A percentile compares a stretch with the other conserved stretches of the same genome.
Conservation (phyloP, 23 tunicate species). For the Botrylloides violaceus region DNA sequence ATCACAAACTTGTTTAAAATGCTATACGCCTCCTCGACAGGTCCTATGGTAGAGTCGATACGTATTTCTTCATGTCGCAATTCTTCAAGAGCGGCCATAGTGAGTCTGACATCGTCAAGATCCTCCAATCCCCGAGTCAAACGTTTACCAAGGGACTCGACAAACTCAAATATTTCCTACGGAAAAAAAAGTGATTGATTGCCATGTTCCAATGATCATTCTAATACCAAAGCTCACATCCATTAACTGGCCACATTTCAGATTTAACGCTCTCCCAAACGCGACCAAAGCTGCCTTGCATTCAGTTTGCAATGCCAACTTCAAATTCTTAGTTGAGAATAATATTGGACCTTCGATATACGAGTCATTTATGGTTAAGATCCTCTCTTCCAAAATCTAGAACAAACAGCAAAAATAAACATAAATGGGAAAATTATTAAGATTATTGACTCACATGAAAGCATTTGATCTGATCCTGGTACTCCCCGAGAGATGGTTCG, state of each 20-base stretch:
- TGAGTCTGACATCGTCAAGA: constrained; percentile 77
- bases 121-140: constrained; percentile 69
- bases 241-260: constrained; percentile 46
- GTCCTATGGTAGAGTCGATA: constrained; percentile 74
- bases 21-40: constrained; percentile 80
- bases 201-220: background rate
- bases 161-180: constrained; percentile 77
- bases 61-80: constrained; percentile 69
- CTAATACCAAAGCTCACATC: constrained; percentile 32
- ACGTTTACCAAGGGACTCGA: constrained; percentile 62
- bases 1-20: constrained; percentile 58
- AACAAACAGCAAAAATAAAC: background rate
- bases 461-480: constrained; percentile 60
- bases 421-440: background rate
- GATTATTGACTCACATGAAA: constrained; percentile 35
- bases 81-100: constrained; percentile 86
- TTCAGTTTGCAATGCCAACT: constrained; percentile 72
- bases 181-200: background rate
- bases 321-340: constrained; percentile 73
- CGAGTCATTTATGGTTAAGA: constrained; percentile 31
- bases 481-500: constrained; percentile 65
- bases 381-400: constrained; percentile 37
- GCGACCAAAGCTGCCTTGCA: constrained; percentile 85
- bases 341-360: constrained; percentile 73
- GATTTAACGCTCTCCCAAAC: constrained; percentile 72